Conservation (phyloP, 1,140 invertebrate species). For the Saxidomus purpurata region DNA sequence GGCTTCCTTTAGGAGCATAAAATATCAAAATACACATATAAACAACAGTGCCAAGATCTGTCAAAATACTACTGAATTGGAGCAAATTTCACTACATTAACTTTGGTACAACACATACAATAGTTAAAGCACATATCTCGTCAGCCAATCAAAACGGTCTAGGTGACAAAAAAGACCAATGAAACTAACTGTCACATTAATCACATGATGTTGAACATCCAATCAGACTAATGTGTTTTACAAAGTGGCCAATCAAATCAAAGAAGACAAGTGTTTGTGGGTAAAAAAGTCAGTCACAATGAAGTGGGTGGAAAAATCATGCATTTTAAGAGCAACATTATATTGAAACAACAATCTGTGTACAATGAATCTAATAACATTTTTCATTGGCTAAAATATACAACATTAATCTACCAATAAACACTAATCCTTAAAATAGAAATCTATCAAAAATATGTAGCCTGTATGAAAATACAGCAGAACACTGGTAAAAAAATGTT, state of each 20-base stretch:
- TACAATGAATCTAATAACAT: not conserved
- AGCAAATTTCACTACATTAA: not conserved
- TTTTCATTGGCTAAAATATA: not conserved
- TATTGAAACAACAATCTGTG: not conserved
- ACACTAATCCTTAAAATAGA: not conserved
- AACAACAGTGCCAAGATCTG: too few relatives aligned
- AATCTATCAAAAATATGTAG: not conserved
- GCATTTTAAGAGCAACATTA: slow-evolving; percentile 15
- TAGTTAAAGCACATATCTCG: slow-evolving; percentile 57
- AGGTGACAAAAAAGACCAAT: slow-evolving; percentile 44
- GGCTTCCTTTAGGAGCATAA: too few relatives aligned
- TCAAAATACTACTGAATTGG: too few relatives aligned
- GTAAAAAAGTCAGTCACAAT: not conserved
- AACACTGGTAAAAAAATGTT: too few relatives aligned
- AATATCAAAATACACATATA: too few relatives aligned
- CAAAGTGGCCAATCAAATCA: slow-evolving; percentile 11
- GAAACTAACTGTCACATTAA: slow-evolving; percentile 38
- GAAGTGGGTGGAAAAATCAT: slow-evolving; percentile 8
- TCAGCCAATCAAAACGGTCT: slow-evolving; percentile 74
- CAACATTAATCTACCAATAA: slow-evolving; percentile 4
- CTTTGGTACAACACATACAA: slow-evolving; percentile 46
- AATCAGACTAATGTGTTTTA: slow-evolving; percentile 8
- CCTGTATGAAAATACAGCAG: slow-evolving; percentile 30
- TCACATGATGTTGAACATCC: slow-evolving; percentile 9
- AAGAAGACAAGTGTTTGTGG: not conserved